Base-by-base conservation (phyloP, 1,140 invertebrate species). In the Sinella curviseta region DNA sequence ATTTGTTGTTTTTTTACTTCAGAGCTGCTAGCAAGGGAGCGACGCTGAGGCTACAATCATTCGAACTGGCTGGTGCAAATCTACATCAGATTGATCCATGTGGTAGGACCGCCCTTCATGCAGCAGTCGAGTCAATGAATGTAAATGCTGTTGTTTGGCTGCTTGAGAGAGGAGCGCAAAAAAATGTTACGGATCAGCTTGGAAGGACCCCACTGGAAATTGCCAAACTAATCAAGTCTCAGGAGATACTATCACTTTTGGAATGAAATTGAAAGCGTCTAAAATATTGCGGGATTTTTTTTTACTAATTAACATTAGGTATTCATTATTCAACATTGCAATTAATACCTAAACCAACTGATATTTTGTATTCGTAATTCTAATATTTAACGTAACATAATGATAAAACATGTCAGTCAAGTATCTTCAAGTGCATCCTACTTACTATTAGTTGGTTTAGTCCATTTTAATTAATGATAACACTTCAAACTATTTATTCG, bases 101-200 rank as follows among this genome's bases (percentile, higher is more conserved):
- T 0, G 91, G 90, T 48, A 85, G 91, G 30, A 92, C 92, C 0
- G 87, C 91, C 0, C 83, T 93, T 14, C 91, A 93, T 85, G 83
- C 89, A 60, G 91, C 90, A 0, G 87, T 87, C 0, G 80, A 90
- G 34, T 88, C 90, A 79, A 87, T 88, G 20, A 86, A 87, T 3
- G 33, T 39, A 1, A 75, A 85, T 4, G 78, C 85, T 3, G 84
- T 88, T 0, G 76, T 85, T 12, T 90, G 88, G 77, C 84, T 91
- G 0, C 17, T 91, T 1, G 82, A 87, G 0, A 84, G 87, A 26
- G 85, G 86, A 1, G 87, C 86, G 12, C 85, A 88, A 65, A 28
- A 74, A 0, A 33, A 82, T 0, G 80, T 78, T 1, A 84, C 82
- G 17, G 90, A 91, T 80, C 84, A 87, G 76, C 39, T 89, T 0